Evolutionary conservation across 1,140 invertebrate species (phyloP).

Genomic region (Euura lappo): DNA sequence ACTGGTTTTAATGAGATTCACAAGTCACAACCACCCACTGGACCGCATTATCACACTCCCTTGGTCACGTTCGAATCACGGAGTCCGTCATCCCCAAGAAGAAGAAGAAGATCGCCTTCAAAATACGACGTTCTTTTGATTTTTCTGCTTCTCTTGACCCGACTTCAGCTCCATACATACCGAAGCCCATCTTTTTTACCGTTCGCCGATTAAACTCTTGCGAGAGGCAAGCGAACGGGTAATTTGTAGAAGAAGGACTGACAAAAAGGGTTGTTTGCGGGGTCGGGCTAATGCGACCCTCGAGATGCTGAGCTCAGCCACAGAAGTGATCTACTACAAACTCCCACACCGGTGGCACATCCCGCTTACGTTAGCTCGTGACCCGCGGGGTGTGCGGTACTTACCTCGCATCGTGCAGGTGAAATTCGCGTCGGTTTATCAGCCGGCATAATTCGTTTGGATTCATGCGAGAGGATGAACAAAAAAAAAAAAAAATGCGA

Average conservation of each 20-base stretch:
- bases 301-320: constrained; percentile 47
- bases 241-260: constrained; percentile 54
- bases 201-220: constrained; percentile 50
- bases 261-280: constrained; percentile 51
- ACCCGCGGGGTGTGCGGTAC: neutral
- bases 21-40: constrained; percentile 28
- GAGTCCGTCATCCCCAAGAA: no score
- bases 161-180: no score
- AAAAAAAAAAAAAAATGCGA: neutral
- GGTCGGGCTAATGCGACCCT: constrained; percentile 53
- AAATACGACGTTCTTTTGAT: no score
- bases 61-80: no score
- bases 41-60: no score
- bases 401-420: neutral
- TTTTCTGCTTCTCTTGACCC: no score
- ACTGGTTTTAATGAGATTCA: constrained; percentile 59
- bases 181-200: constrained; percentile 31
- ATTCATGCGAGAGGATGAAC: neutral
- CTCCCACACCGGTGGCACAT: neutral
- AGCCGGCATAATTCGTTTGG: neutral
- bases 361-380: constrained; percentile 5
- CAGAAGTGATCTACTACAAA: constrained; percentile 51
- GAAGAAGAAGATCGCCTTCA: no score
- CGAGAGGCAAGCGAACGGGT: constrained; percentile 36
- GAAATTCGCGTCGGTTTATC: constrained; percentile 4